phyloP scores from a whole-genome alignment of 2,797 vertebrate species.

The Danio albolineatus region DNA sequence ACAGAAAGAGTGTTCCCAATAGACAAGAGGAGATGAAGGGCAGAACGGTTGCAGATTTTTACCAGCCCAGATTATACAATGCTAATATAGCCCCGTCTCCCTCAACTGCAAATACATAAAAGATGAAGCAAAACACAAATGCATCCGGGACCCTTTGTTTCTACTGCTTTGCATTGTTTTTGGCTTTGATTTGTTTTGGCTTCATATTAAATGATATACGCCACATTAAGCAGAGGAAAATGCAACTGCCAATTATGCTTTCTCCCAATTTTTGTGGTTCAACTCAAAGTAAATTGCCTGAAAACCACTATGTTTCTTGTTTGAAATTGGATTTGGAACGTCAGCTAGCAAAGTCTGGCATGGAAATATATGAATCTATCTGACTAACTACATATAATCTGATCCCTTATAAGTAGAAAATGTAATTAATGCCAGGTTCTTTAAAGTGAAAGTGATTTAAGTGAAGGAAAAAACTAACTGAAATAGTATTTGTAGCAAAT shows the following conservation, averaged over 20 bases:
- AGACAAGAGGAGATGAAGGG: conserved; percentile 7
- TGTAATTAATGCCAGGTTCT: not conserved
- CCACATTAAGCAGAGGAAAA: conserved; percentile 56
- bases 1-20: conserved; percentile 20
- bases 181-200: conserved; percentile 29
- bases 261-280: conserved; percentile 73
- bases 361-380: conserved; percentile 5
- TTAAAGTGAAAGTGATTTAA: conserved; percentile 23
- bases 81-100: conserved; percentile 28
- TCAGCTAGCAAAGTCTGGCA: not conserved
- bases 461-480: conserved; percentile 70
- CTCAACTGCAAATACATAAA: conserved; percentile 38
- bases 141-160: conserved; percentile 1
- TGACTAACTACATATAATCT: not conserved
- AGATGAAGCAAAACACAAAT: conserved; percentile 21
- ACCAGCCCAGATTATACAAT: conserved; percentile 34
- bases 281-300: not conserved
- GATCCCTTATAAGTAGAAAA: conserved; percentile 20
- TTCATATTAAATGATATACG: conserved; percentile 37
- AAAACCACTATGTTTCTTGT: not conserved
- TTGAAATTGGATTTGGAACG: conserved; percentile 11
- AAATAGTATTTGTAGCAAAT: conserved; percentile 79
- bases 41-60: conserved; percentile 30
- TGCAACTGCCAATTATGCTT: conserved; percentile 76
- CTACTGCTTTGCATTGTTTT: conserved; percentile 35